Conservation (phyloP, 2,113 vertebrate genomes). For the Nycticryphes semicollaris region DNA sequence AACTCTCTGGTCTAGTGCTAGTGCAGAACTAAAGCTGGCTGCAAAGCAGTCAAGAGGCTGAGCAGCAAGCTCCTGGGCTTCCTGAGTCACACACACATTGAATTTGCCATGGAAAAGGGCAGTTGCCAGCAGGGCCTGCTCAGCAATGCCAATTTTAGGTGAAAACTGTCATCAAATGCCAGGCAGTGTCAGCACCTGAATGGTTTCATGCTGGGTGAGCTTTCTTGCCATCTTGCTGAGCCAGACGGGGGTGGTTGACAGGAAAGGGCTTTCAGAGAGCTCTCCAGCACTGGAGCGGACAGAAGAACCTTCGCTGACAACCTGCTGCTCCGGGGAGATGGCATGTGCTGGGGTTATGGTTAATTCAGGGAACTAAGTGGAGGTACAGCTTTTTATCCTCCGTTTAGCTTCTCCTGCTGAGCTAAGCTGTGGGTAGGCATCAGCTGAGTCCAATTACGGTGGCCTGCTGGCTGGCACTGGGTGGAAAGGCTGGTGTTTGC, state of each 20-base stretch:
- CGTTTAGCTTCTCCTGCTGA: not conserved
- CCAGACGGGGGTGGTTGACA: not conserved
- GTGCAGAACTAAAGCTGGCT: not conserved
- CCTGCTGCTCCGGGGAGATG: not conserved
- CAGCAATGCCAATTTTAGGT: conserved; percentile 8
- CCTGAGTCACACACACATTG: not conserved
- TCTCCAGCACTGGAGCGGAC: not conserved
- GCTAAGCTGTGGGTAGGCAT: not conserved
- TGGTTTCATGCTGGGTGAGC: not conserved
- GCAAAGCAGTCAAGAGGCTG: not conserved
- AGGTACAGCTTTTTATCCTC: conserved; percentile 21
- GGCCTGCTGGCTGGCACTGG: not conserved
- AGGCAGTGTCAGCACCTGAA: not conserved
- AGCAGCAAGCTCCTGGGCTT: not conserved
- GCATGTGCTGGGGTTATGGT: conserved; percentile 5
- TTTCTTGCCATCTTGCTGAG: conserved; percentile 31
- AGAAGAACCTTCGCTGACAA: not conserved
- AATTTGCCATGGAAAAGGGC: conserved; percentile 19
- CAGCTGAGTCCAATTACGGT: not conserved
- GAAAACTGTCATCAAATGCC: not conserved
- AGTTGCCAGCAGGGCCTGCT: not conserved
- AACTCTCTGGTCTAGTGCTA: not conserved
- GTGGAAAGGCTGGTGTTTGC: not conserved
- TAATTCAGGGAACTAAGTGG: conserved; percentile 24
- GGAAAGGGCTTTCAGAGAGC: not conserved